Percentiles rank a stretch among this genome's conserved stretches.
phyloP scores from a whole-genome alignment of 1,140 invertebrate species.

The Cardiocondyla obscurior region DNA sequence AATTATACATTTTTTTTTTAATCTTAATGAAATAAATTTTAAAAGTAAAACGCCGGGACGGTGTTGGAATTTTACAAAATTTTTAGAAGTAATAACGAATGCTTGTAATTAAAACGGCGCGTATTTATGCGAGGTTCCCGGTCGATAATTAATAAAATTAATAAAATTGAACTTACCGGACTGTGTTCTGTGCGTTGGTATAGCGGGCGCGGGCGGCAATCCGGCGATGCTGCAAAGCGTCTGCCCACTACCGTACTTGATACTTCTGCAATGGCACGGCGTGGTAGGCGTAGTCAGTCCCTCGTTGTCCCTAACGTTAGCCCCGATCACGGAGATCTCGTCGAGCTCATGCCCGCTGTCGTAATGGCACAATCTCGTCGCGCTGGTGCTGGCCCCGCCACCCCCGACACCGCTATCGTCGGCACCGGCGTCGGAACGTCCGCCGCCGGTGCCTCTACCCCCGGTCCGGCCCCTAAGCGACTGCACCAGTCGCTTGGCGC shows the following conservation, averaged over 20 bases:
- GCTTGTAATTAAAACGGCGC: too few species aligned
- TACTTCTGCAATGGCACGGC: slow-evolving; percentile 84
- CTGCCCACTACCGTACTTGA: slow-evolving; percentile 83
- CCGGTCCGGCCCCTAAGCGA: slow-evolving; percentile 85
- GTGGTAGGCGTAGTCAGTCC: slow-evolving; percentile 86
- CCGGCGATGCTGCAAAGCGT: slow-evolving; percentile 81
- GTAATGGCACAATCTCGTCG: slow-evolving; percentile 81
- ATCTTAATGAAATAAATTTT: too few species aligned
- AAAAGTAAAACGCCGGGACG: too few species aligned
- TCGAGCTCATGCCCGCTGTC: slow-evolving; percentile 89
- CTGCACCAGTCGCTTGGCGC: slow-evolving; percentile 88
- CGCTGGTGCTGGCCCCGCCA: slow-evolving; percentile 83
- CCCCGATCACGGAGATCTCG: slow-evolving; percentile 90
- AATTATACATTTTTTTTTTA: not conserved
- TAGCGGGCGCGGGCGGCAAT: slow-evolving; percentile 77
- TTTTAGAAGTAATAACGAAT: too few species aligned
- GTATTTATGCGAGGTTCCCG: not conserved
- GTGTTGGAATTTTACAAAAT: too few species aligned
- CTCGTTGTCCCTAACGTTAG: slow-evolving; percentile 85
- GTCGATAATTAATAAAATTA: too few species aligned
- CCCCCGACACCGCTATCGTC: slow-evolving; percentile 80
- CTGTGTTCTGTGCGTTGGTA: slow-evolving; percentile 72
- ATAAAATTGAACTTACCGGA: slow-evolving; percentile 77
- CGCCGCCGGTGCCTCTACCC: slow-evolving; percentile 75
- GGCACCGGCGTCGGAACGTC: slow-evolving; percentile 81